Base-by-base conservation (phyloP, 2,113 vertebrate genomes). In the Gambusia affinis region DNA sequence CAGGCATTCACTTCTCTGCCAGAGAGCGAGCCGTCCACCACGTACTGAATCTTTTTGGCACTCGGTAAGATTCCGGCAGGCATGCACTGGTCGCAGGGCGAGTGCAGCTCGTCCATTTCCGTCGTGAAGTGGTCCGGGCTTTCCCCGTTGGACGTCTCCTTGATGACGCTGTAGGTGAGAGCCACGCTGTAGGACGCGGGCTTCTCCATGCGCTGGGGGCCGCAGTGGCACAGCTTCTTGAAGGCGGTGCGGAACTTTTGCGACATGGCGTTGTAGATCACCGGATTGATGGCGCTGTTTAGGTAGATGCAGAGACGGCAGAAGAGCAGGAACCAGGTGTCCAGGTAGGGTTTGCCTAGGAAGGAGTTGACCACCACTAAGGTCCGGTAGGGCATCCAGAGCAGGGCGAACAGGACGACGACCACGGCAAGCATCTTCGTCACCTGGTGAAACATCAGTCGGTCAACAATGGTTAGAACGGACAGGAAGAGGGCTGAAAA, bases 191-290 rank as follows among this genome's bases (percentile, higher is more conserved):
- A 96, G 63, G 83, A 95, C 1, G 89, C 70, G 0, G 95, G 95
- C 77, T 97, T 98, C 86, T 98, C 95, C 2, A 82, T 72, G 15
- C 66, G 88, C 88, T 96, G 95, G 61, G 90, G 78, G 7, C 92
- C 83, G 47, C 97, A 99, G 71, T 96, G 96, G 81, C 97, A 99
- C 83, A 99, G 93, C 90, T 98, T 98, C 81, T 92, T 95, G 90
- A 99, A 99, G 80, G 97, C 96, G 0, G 96, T 94, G 22, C 97
- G 95, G 88, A 99, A 99, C 88, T 99, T 99, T 93, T 99, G 97
- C 44, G 98, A 99, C 98, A 99, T 99, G 79, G 96, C 97, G 37
- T 99, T 99, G 92, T 99, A 99, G 93, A 99, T 98, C 64, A 99
- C 93, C 0, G 98, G 98, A 88, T 99, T 99, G 93, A 98, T 95